Conservation (phyloP, 2,797 vertebrate species). For the Spizella passerina region DNA sequence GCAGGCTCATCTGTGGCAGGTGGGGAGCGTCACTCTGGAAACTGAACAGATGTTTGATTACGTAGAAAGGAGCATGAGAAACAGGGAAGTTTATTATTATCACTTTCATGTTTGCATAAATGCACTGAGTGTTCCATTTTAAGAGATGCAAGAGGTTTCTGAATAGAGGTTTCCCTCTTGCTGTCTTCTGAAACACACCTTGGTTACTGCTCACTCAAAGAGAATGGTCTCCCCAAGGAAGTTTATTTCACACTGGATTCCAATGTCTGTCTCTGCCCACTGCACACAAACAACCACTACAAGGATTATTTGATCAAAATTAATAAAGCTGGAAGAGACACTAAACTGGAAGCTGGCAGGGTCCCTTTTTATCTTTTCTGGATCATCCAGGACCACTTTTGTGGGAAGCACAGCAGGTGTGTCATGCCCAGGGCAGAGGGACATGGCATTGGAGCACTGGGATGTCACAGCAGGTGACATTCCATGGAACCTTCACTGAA, state of each 20-base stretch:
- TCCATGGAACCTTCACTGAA: not conserved
- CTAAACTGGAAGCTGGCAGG: not conserved
- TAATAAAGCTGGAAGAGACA: not conserved
- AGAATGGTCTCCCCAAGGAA: accelerated
- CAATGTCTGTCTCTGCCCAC: not conserved
- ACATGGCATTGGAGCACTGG: accelerated
- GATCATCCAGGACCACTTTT: not conserved
- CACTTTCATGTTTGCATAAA: not conserved
- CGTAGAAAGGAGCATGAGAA: not conserved
- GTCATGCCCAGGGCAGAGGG: not conserved
- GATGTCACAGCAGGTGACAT: not conserved
- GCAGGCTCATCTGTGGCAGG: not conserved
- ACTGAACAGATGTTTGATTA: not conserved
- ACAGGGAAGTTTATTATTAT: not conserved
- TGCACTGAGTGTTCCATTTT: not conserved
- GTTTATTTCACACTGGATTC: accelerated
- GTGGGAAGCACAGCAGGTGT: not conserved
- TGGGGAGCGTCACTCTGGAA: not conserved
- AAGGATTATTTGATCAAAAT: not conserved
- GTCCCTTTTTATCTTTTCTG: not conserved
- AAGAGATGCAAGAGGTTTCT: not conserved
- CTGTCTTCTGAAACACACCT: not conserved
- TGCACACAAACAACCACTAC: not conserved
- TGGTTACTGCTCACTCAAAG: not conserved
- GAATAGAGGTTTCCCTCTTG: not conserved